Evolutionary conservation across 2,113 vertebrate species (phyloP).

Genomic region (Gnathonemus echidnorhynchus): DNA sequence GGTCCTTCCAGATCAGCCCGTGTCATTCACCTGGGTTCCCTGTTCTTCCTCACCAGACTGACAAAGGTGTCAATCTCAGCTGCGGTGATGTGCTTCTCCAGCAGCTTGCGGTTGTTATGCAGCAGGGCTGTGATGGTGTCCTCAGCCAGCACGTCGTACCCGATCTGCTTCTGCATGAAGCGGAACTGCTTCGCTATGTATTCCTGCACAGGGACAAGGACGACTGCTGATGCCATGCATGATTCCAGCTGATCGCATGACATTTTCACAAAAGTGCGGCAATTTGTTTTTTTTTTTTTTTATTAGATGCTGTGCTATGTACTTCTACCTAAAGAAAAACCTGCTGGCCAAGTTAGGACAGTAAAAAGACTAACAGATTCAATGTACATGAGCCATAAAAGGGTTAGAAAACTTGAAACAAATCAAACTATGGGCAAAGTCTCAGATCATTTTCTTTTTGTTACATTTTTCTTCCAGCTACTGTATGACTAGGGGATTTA

Average conservation of each 20-base stretch:
- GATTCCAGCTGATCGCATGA: not conserved
- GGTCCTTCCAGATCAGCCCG: not conserved
- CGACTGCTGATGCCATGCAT: not conserved
- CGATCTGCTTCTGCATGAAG: constrained; percentile 99
- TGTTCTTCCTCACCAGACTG: constrained; percentile 94
- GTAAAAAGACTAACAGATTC: not conserved
- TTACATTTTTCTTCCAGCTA: not conserved
- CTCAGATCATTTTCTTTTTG: not conserved
- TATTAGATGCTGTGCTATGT: not conserved
- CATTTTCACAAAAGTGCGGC: not conserved
- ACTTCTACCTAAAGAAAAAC: not conserved
- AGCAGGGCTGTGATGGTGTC: constrained; percentile 96
- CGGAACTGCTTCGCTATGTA: constrained; percentile 99
- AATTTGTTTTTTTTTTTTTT: not conserved
- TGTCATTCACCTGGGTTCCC: constrained; percentile 83
- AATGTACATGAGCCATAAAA: not conserved
- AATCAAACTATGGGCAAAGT: not conserved
- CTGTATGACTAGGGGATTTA: not conserved
- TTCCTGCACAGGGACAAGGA: constrained; percentile 61
- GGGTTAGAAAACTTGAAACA: not conserved
- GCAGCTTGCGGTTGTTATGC: constrained; percentile 93
- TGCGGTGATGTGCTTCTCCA: constrained; percentile 96
- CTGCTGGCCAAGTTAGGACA: not conserved
- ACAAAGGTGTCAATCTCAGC: constrained; percentile 98
- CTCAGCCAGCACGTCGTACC: constrained; percentile 95